Evolutionary conservation across 1,140 invertebrate species (phyloP).

Genomic region (Polyergus mexicanus): DNA sequence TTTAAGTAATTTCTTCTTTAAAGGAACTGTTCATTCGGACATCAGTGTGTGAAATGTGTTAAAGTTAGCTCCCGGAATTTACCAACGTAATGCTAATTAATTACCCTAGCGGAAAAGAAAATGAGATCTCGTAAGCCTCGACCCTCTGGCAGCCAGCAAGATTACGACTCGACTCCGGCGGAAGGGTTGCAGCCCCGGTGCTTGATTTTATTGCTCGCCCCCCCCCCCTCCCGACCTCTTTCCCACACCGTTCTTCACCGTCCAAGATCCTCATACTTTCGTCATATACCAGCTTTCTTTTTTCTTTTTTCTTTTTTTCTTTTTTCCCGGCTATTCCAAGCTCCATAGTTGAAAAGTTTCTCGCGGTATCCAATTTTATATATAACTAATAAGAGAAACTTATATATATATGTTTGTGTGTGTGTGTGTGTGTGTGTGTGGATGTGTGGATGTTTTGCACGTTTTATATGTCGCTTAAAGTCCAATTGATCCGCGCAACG

Average conservation of each 20-base stretch:
- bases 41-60: conserved; percentile 39
- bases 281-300: conserved; percentile 72
- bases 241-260: conserved; percentile 56
- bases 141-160: conserved; percentile 76
- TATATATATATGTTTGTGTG: too few relatives aligned
- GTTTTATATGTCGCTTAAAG: conserved; percentile 49
- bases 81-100: conserved; percentile 79
- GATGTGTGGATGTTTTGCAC: conserved; percentile 17
- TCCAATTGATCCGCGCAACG: conserved; percentile 78
- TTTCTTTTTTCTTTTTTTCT: conserved; percentile 64
- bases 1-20: not conserved
- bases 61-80: conserved; percentile 57
- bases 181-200: conserved; percentile 83
- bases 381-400: too few relatives aligned
- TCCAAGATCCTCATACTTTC: conserved; percentile 68
- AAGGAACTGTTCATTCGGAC: conserved; percentile 30
- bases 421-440: too few relatives aligned
- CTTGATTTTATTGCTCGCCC: conserved; percentile 84
- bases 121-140: conserved; percentile 80
- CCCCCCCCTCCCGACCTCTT: conserved; percentile 59
- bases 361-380: conserved; percentile 57
- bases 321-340: conserved; percentile 66
- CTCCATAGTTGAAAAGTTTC: conserved; percentile 64
- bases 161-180: conserved; percentile 79
- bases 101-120: conserved; percentile 82